Evolutionary conservation across 1,140 invertebrate genomes (phyloP).

Genomic region (Anadara kagoshimensis): DNA sequence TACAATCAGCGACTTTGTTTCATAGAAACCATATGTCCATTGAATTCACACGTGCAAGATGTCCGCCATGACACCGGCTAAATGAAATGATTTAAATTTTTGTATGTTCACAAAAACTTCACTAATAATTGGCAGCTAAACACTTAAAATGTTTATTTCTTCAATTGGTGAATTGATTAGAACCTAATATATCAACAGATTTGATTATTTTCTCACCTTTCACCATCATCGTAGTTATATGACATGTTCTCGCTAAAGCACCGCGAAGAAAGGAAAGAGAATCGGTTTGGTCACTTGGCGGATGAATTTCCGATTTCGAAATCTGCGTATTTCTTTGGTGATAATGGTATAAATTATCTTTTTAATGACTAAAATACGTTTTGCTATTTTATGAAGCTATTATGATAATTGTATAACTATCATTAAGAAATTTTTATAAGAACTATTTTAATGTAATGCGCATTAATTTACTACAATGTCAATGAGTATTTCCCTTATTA

Average conservation of each 20-base stretch:
- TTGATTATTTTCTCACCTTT: conserved; percentile 55
- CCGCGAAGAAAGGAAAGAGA: conserved; percentile 62
- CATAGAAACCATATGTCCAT: not conserved
- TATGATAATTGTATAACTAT: no score
- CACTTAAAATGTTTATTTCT: not conserved
- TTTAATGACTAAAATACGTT: no score
- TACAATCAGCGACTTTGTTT: no score
- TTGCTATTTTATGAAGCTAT: no score
- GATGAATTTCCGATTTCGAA: conserved; percentile 8
- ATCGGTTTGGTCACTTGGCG: conserved; percentile 15
- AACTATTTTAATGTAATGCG: no score
- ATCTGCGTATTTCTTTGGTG: not conserved
- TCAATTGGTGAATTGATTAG: not conserved
- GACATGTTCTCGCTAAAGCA: conserved; percentile 68
- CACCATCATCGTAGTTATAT: conserved; percentile 61
- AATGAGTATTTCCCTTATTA: no score
- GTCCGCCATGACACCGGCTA: conserved; percentile 55
- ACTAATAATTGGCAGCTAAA: no score
- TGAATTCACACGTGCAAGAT: conserved; percentile 41
- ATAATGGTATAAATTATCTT: no score
- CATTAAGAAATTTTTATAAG: no score
- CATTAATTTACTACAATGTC: no score
- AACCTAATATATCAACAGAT: conserved; percentile 3
- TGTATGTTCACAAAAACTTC: no score
- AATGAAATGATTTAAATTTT: no score